A percentile compares a stretch with the other conserved stretches of the same genome.
phyloP scores from a whole-genome alignment of 2,888 invertebrate genomes.

The Alviniconcha strummeri region DNA sequence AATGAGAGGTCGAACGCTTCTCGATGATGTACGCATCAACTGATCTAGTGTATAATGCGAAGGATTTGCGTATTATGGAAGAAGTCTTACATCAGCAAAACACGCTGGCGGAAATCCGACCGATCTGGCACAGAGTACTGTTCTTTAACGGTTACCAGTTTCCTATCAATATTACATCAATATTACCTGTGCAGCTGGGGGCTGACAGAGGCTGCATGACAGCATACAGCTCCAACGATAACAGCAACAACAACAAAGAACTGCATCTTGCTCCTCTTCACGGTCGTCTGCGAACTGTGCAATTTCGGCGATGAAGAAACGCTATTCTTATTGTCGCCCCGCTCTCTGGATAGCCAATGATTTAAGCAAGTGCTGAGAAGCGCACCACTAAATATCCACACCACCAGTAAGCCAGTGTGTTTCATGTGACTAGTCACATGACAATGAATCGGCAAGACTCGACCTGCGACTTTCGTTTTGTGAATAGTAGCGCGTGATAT shows the following conservation, averaged over 20 bases:
- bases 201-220: neutral
- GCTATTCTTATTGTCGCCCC: neutral
- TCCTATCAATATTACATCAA: no score
- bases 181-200: slow-evolving; percentile 8
- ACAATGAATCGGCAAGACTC: neutral
- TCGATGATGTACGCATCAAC: no score
- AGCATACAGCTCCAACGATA: neutral
- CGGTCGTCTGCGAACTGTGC: neutral
- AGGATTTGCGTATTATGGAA: no score
- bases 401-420: neutral
- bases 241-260: neutral
- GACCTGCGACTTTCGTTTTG: slow-evolving; percentile 14
- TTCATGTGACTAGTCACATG: neutral
- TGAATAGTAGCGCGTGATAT: no score
- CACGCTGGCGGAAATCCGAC: no score
- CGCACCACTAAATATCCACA: neutral
- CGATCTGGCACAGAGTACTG: no score
- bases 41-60: no score
- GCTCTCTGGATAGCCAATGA: neutral
- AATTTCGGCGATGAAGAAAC: neutral
- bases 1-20: no score
- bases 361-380: neutral
- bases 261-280: neutral
- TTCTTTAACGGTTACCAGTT: no score
- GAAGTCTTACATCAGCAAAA: no score